Base-by-base conservation (phyloP, 2,113 vertebrate genomes). In the Callospermophilus lateralis region DNA sequence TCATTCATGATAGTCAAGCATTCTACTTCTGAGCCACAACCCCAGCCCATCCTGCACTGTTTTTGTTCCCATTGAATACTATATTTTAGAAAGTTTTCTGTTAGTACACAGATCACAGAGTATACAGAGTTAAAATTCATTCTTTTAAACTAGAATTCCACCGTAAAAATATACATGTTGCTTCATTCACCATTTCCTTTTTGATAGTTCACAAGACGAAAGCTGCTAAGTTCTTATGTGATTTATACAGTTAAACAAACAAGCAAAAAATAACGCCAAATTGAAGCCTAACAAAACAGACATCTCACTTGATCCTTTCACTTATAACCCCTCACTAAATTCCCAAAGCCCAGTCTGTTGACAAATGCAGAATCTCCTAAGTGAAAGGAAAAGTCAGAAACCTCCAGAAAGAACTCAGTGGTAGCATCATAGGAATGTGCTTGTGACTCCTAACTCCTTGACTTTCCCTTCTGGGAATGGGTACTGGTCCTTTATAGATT, bases 21-120 rank as follows among this genome's bases (percentile, higher is more conserved):
- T 45, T 9, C 45, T 45, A 45, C 45, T 8, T 45, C 45, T 45
- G 45, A 45, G 45, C 45, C 45, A 45, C 45, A 45, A 45, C 45
- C 45, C 45, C 45, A 45, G 45, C 45, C 45, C 45, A 45, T 45
- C 45, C 58, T 42, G 39, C 13, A 94, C 37, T 68, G 42, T 74
- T 30, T 55, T 86, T 53, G 48, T 24, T 42, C 20, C 9, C 78
- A 89, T 28, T 74, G 45, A 94, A 73, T 42, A 67, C 48, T 42
- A 13, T 65, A 90, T 39, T 90, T 87, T 93, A n/a, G 45, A 87
- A 45, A 55, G 76, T 96, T 85, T 92, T 80, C 48, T 55, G 65
- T 63, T 45, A 88, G 70, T n/a, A 61, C 12, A 37, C 53, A 87
- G 67, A 58, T 76, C 51, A 84, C 24, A 19, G 34, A 42, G 30